A percentile compares a stretch with the other conserved stretches of the same genome.
Conservation (phyloP, 1,140 invertebrate genomes). For the Prorops nasuta region DNA sequence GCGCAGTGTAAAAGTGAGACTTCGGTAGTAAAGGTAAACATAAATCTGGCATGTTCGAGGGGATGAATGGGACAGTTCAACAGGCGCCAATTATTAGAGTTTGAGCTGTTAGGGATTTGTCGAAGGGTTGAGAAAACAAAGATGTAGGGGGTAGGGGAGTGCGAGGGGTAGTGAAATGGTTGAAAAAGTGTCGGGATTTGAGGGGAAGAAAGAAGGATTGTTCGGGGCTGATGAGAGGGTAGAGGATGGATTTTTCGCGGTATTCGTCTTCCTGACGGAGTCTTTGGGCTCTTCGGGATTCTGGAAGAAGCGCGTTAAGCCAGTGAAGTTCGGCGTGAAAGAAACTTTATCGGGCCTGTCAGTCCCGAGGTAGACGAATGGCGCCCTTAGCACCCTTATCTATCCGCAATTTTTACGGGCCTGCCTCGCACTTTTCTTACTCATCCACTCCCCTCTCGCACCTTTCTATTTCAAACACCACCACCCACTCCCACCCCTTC, state of each 20-base stretch:
- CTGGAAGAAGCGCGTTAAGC: conserved; percentile 18
- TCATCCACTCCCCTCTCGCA: too few relatives aligned
- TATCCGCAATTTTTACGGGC: conserved; percentile 30
- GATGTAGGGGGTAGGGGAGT: background rate
- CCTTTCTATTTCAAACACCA: too few relatives aligned
- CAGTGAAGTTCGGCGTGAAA: conserved; percentile 18
- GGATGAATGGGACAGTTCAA: too few relatives aligned
- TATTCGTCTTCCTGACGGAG: too few relatives aligned
- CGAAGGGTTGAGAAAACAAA: background rate
- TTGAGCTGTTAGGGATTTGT: background rate
- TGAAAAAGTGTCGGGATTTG: conserved; percentile 11
- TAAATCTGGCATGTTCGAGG: too few relatives aligned
- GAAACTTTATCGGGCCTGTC: conserved; percentile 32
- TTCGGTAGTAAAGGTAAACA: too few relatives aligned
- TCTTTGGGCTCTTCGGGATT: too few relatives aligned
- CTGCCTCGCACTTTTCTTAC: conserved; percentile 1
- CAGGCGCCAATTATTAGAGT: too few relatives aligned
- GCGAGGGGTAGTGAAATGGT: background rate
- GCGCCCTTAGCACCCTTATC: conserved; percentile 28
- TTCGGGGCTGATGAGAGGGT: conserved; percentile 9
- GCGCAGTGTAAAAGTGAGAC: too few relatives aligned
- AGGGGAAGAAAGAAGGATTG: conserved; percentile 18
- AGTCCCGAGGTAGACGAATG: conserved; percentile 26
- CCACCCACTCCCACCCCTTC: too few relatives aligned
- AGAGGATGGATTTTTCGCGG: too few relatives aligned